Conservation (phyloP, 2,797 vertebrate genomes). For the Phrynocephalus guinanensis region DNA sequence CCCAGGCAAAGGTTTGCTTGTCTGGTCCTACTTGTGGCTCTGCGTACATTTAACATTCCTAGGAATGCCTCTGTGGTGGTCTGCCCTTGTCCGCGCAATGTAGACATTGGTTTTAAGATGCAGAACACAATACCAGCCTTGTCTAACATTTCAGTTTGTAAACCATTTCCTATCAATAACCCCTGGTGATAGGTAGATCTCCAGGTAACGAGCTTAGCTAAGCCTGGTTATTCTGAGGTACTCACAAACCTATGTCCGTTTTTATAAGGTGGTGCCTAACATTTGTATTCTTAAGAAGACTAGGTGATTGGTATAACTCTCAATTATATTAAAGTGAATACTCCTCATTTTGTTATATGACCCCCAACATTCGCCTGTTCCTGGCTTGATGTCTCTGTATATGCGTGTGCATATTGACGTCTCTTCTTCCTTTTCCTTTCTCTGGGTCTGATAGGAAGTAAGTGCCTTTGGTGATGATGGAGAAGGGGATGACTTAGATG, state of each 20-base stretch:
- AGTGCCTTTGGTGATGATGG: constrained; percentile 97
- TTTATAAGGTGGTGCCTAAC: neutral
- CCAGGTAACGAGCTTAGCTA: neutral
- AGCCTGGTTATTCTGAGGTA: neutral
- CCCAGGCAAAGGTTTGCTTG: too few species aligned
- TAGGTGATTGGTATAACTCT: too few species aligned
- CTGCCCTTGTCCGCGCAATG: neutral
- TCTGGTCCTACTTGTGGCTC: too few species aligned
- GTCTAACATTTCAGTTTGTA: neutral
- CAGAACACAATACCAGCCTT: neutral
- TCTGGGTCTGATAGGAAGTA: constrained; percentile 85
- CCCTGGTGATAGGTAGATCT: too few species aligned
- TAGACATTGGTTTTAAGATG: neutral
- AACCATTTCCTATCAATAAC: neutral
- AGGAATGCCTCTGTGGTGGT: neutral
- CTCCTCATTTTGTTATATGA: too few species aligned
- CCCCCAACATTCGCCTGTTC: neutral
- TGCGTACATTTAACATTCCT: neutral
- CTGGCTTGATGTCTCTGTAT: constrained; percentile 3
- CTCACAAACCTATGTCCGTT: neutral
- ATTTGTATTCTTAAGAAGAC: too few species aligned
- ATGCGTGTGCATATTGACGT: constrained; percentile 42
- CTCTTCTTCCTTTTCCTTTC: constrained; percentile 30
- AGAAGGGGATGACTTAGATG: constrained; percentile 94
- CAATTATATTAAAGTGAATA: too few species aligned